Evolutionary conservation across 35 echinoderm and acorn worm genomes (phyloP), one percentile per base, ranked within the genome.

Genomic region (Heliocidaris erythrogramma): DNA sequence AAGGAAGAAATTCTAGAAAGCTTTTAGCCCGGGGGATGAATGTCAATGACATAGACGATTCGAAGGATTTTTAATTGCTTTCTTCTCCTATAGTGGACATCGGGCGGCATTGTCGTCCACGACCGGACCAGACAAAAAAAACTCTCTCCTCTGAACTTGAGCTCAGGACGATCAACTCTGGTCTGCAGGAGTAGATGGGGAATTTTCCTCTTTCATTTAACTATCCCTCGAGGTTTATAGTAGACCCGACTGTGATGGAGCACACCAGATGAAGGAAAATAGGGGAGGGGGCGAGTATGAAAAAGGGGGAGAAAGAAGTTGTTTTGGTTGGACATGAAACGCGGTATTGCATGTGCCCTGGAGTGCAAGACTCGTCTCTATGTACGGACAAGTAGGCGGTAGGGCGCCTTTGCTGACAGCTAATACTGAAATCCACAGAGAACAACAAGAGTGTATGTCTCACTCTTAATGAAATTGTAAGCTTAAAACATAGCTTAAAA

Each of bases 21-120:
- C 65, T 78, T 78, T 78, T 78, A 78, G 65, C 65, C 65, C 65
- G 18, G 27, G 65, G 65, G 65, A 78, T 78, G 65, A 78, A 78
- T 78, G 65, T 78, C 65, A 78, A 78, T 78, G 65, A 78, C 65
- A 78, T 78, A 78, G 65, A 78, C 65, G 65, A 78, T 78, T 78
- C 65, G 65, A 78, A 27, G 65, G 65, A 18, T 17, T 78, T 78
- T 78, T 78, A 78, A 78, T 78, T 78, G 65, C 65, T 78, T 78
- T 78, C 65, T n/a, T 78, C 65, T 78, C 65, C 21, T 27, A 27
- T 18, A 78, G 65, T 78, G 65, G 65, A 78, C 65, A 78, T 78
- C 65, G 17, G 65, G 65, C 65, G 65, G 65, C 65, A 78, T n/a
- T 78, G 65, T 24, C 21, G 65, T 78, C 65, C 65, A 78, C 65